These are phyloP conservation scores for Teinopalpus imperialis DNA, from an alignment of 2,888 invertebrate species.

Conservation along the genomic window DNA sequence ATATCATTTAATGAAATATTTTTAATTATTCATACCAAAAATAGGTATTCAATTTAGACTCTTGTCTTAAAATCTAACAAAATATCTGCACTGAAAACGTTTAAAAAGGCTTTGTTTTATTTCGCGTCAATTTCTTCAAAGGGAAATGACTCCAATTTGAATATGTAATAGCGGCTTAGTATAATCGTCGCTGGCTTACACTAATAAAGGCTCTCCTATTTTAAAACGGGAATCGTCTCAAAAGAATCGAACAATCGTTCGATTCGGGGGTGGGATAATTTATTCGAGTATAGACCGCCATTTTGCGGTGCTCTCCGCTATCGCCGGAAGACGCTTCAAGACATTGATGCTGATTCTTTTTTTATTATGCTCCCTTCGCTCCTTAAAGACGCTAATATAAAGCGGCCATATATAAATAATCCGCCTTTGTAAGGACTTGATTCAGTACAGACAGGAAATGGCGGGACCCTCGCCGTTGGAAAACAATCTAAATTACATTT, in stretches of 20 bases:
- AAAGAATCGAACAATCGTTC: slow-evolving; percentile 80
- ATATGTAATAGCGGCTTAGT: slow-evolving; percentile 81
- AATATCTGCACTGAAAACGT: slow-evolving; percentile 52
- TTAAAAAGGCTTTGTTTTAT: slow-evolving; percentile 77
- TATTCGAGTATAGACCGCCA: slow-evolving; percentile 81
- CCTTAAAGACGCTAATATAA: slow-evolving; percentile 81
- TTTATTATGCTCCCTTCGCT: slow-evolving; percentile 79
- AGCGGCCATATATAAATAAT: slow-evolving; percentile 80
- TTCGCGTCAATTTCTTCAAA: slow-evolving; percentile 80
- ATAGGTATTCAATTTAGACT: background rate
- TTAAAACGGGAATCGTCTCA: slow-evolving; percentile 74
- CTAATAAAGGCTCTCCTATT: slow-evolving; percentile 77
- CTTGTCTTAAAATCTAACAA: background rate
- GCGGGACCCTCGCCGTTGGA: slow-evolving; percentile 63
- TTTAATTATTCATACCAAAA: no score
- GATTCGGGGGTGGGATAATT: slow-evolving; percentile 73
- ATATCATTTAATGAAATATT: no score
- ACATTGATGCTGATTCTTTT: slow-evolving; percentile 82
- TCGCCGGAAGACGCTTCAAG: slow-evolving; percentile 78
- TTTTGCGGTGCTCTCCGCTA: slow-evolving; percentile 73
- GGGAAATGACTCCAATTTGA: slow-evolving; percentile 81
- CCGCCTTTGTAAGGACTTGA: slow-evolving; percentile 67
- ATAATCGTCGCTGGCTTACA: slow-evolving; percentile 80
- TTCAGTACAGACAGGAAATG: slow-evolving; percentile 63
- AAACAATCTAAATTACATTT: slow-evolving; percentile 83